Evolutionary conservation across 2,113 vertebrate genomes (phyloP).

Genomic region (Scatophagus argus): DNA sequence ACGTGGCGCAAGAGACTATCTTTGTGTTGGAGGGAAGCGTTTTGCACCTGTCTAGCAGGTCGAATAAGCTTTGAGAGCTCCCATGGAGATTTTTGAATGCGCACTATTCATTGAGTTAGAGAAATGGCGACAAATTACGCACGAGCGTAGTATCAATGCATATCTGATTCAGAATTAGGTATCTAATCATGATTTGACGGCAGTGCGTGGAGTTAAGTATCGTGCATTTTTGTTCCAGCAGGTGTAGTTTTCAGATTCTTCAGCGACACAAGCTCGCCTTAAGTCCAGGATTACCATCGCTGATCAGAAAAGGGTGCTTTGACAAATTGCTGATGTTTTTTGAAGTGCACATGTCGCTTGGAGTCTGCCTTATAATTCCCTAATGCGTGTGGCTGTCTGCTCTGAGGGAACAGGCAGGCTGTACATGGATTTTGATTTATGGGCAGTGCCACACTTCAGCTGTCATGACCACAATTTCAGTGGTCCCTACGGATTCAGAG

Average conservation of each 20-base stretch:
- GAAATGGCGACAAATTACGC: constrained; percentile 65
- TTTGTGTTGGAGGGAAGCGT: background rate
- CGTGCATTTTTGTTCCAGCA: constrained; percentile 25
- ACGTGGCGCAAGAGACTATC: background rate
- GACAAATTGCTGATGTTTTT: constrained; percentile 31
- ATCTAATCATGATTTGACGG: constrained; percentile 8
- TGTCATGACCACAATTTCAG: constrained; percentile 16
- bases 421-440: background rate
- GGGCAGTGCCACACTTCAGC: constrained; percentile 15
- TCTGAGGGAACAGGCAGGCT: background rate
- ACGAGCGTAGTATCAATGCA: constrained; percentile 22
- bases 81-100: constrained; percentile 29
- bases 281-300: constrained; percentile 2
- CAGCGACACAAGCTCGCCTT: background rate
- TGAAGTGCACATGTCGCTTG: constrained; percentile 45
- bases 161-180: constrained; percentile 10
- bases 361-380: constrained; percentile 16
- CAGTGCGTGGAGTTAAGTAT: background rate
- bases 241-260: constrained; percentile 19
- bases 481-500: constrained; percentile 6
- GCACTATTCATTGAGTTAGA: constrained; percentile 46
- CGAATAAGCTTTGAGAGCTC: constrained; percentile 15
- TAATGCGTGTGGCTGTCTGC: constrained; percentile 3
- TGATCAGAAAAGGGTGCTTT: constrained; percentile 25
- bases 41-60: constrained; percentile 34